Evolutionary conservation across 2,113 vertebrate species (phyloP), one percentile per base, ranked within the genome.

Genomic region (Spea bombifrons): DNA sequence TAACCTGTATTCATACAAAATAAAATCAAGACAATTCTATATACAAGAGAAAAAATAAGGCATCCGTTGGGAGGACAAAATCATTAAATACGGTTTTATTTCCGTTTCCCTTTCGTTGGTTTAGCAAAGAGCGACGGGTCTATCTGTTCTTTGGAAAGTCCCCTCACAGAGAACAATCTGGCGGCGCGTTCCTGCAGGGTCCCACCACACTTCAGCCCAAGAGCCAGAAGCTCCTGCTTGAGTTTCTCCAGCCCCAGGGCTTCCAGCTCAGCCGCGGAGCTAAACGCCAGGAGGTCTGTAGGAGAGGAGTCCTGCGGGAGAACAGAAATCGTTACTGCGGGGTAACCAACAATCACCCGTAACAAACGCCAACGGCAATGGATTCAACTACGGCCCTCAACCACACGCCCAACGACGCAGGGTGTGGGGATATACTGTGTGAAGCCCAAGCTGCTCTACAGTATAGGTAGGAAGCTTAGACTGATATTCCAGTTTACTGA

Each of bases 131-230:
- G 84, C 0, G 88, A 83, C 0, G 92, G 91, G 82, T 94, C 86
- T 0, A 98, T 94, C 84, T 92, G 91, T 3, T 92, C 93, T 59
- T 76, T 86, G 0, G 80, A 73, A 44, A 95, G 86, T 8, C 94
- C 95, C 81, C 88, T 86, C 83, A 95, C 82, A 0, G 95, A 91
- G 83, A 94, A 96, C 45, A 99, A 96, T 0, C 97, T 88, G 0
- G 88, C 83, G 0, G 97, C 96, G 0, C 96, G 93, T 83, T 99
- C 94, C 16, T 88, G 87, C 44, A 98, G 86, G 0, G 95, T 95
- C 1, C 97, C 97, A 7, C 97, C 97, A 0, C 97, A 99, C 82
- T 99, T 99, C 82, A 99, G 81, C 15, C 96, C 96, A 1, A 92
- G 85, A 7, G 83, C 80, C 88, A 84, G 85, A 53, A 99, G 86